These are phyloP conservation scores for Pandemis cinnamomeana DNA, from an alignment of 2,888 invertebrate species.

Conservation along the genomic window DNA sequence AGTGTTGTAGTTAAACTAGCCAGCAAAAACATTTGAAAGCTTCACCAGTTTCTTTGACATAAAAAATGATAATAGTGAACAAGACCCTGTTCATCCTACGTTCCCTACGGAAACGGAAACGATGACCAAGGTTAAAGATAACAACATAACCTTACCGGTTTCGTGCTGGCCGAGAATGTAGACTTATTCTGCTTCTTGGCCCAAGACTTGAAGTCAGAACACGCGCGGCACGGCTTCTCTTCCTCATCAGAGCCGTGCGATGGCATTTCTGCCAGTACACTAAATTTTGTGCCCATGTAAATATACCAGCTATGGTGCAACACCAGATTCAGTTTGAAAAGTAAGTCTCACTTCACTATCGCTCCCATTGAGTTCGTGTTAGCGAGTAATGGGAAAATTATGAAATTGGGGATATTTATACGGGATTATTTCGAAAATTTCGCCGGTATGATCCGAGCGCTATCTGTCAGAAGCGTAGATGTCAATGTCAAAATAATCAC, in stretches of 20 bases:
- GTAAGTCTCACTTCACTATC: constrained; percentile 18
- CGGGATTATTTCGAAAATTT: constrained; percentile 40
- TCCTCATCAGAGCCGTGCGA: constrained; percentile 69
- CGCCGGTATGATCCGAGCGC: constrained; percentile 29
- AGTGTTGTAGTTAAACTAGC: not conserved
- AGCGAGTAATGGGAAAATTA: constrained; percentile 2
- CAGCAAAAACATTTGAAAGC: not conserved
- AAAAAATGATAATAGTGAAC: not conserved
- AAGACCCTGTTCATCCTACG: not conserved
- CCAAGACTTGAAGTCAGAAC: constrained; percentile 90
- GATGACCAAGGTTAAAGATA: constrained; percentile 26
- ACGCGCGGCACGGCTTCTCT: constrained; percentile 87
- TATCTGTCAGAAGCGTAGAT: constrained; percentile 24
- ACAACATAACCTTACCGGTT: constrained; percentile 64
- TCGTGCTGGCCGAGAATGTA: constrained; percentile 54
- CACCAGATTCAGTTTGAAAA: constrained; percentile 35
- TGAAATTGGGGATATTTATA: constrained; percentile 35
- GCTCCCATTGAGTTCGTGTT: constrained; percentile 17
- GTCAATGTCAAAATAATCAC: constrained; percentile 19
- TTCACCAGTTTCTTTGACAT: not conserved
- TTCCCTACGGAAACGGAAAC: not conserved
- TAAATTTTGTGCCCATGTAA: constrained; percentile 51
- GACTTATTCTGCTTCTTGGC: constrained; percentile 84
- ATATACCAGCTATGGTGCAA: constrained; percentile 56
- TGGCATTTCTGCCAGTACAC: constrained; percentile 60